Evolutionary conservation across 2,113 vertebrate species (phyloP), one percentile per base, ranked within the genome.

Genomic region (Burhinus bistriatus): DNA sequence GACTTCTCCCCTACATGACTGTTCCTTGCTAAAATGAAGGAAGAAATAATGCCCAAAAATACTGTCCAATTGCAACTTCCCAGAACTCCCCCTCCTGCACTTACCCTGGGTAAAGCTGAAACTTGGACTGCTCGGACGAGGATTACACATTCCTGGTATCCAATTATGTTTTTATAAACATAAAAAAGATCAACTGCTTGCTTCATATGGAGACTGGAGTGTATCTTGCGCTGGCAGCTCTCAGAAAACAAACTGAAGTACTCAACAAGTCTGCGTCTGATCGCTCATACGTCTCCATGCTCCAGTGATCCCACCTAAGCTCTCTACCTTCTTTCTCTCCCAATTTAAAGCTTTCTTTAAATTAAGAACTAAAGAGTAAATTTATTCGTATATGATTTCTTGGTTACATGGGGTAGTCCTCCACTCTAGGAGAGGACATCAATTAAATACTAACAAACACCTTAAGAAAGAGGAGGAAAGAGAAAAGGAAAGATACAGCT

Each of bases 241-340:
- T 14, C 30, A 34, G 45, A 23, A 65, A 36, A 36, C 45, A 47
- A 51, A 15, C 47, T 6, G 25, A 32, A 44, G 71, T 2, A 18
- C 40, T 52, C 52, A 30, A 9, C 34, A 6, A 8, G 68, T 9
- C 52, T 12, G 18, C 1, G 14, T 15, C 38, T 27, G 77, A 47
- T 6, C 1, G 3, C 47, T 44, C 57, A 0, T 26, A 7, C 0
- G 3, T 22, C 78, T 29, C 55, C 68, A 14, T 1, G 40, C 58
- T 15, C 36, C 8, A 1, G 2, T 6, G 26, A 40, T 15, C 57
- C 34, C 64, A 62, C 22, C 65, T 49, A 7, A 20, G 26, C 34
- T 70, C 58, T 61, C 52, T 3, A 12, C 6, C 12, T 12, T 36
- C 51, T 5, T 45, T n/a, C 57, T 73, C 55, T 52, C 42, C 42